Evolutionary conservation across 2,113 vertebrate species (phyloP).

Genomic region (Cebidichthys violaceus): DNA sequence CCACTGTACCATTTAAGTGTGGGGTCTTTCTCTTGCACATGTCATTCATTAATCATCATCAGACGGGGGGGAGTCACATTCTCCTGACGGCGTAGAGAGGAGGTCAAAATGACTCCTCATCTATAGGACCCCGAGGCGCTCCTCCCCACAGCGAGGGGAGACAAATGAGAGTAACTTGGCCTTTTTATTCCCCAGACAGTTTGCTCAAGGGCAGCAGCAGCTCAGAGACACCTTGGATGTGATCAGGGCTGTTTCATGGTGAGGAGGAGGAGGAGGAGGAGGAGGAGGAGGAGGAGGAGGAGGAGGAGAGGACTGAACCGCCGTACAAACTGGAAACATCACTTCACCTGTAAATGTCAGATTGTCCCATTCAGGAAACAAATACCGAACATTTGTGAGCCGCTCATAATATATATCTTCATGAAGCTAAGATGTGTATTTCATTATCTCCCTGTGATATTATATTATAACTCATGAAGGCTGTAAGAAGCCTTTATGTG

Average conservation of each 20-base stretch:
- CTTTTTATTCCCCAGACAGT: constrained; percentile 5
- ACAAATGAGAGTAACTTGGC: constrained; percentile 1
- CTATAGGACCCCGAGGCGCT: constrained; percentile 1
- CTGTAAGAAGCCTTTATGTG: constrained; percentile 24
- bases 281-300: too few relatives aligned
- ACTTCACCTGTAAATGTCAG: neutral
- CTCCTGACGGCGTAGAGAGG: neutral
- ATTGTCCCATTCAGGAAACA: neutral
- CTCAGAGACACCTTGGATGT: neutral
- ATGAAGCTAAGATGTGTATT: constrained; percentile 7
- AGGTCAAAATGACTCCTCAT: constrained; percentile 27
- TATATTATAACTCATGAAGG: constrained; percentile 19
- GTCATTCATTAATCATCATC: neutral
- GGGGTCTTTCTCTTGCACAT: neutral
- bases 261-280: too few relatives aligned
- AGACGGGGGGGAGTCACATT: neutral
- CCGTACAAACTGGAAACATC: neutral
- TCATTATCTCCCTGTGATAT: constrained; percentile 26
- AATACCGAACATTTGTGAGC: neutral
- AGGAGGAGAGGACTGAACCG: neutral
- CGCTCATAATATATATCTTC: constrained; percentile 17
- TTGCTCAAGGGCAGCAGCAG: constrained; percentile 12
- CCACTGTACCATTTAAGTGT: neutral
- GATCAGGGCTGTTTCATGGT: neutral
- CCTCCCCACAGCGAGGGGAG: neutral